Conservation (phyloP, 2,797 vertebrate genomes). For the Pelobates cultripes region DNA sequence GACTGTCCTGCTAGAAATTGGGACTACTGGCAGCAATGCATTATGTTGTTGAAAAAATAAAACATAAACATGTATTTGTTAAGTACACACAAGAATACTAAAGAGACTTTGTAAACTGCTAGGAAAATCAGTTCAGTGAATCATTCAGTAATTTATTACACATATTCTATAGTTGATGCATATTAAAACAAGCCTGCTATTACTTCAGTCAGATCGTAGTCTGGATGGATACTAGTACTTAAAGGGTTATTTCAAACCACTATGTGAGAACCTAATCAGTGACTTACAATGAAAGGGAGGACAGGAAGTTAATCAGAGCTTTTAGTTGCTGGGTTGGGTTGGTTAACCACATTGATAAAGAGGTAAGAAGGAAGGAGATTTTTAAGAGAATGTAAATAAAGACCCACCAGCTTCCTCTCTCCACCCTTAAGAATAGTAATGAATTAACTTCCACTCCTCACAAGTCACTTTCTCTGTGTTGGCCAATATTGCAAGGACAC, state of each 20-base stretch:
- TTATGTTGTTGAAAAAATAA: too few relatives aligned
- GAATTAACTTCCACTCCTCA: constrained; percentile 30
- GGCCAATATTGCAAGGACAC: constrained; percentile 28
- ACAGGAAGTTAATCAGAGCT: constrained; percentile 10
- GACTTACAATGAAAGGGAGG: constrained; percentile 13
- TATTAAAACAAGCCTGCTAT: too few relatives aligned
- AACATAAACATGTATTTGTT: too few relatives aligned
- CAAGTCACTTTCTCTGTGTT: constrained; percentile 40
- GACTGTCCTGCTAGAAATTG: too few relatives aligned
- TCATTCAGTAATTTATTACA: too few relatives aligned
- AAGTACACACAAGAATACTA: too few relatives aligned
- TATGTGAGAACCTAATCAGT: neutral
- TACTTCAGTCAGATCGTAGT: neutral
- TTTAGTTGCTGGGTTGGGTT: constrained; percentile 18
- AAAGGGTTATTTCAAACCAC: constrained; percentile 6
- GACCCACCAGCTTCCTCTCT: constrained; percentile 40
- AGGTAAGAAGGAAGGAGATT: constrained; percentile 24
- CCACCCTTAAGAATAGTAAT: constrained; percentile 54
- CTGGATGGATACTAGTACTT: neutral
- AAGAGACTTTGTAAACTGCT: too few relatives aligned
- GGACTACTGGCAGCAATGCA: too few relatives aligned
- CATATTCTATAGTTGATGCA: too few relatives aligned
- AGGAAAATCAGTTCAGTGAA: too few relatives aligned
- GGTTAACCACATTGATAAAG: constrained; percentile 28
- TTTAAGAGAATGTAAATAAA: constrained; percentile 51